Evolutionary conservation across 2,113 vertebrate species (phyloP).

Genomic region (Cyprinodon tularosa): DNA sequence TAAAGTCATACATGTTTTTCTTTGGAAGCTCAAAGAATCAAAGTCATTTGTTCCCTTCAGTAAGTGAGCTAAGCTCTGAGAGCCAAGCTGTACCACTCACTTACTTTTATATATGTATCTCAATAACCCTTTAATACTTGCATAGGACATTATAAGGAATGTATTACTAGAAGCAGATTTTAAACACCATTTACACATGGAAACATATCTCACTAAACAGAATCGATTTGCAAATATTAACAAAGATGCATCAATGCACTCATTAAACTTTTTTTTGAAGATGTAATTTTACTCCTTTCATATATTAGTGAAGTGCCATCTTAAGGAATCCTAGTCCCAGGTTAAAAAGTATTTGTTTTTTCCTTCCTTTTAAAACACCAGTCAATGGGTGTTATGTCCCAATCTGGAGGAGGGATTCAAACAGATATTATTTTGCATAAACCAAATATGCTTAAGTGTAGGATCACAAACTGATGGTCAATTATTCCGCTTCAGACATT

Average conservation of each 20-base stretch:
- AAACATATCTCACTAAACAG: constrained; percentile 14
- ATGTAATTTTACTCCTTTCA: background rate
- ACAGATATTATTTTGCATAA: too few relatives aligned
- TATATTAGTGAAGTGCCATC: background rate
- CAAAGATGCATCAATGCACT: background rate
- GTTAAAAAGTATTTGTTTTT: background rate
- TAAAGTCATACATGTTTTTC: constrained; percentile 71
- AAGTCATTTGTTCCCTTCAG: constrained; percentile 4
- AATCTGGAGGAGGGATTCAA: background rate
- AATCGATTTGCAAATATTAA: background rate
- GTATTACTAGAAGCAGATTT: constrained; percentile 53
- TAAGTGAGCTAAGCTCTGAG: constrained; percentile 46
- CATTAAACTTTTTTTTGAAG: background rate
- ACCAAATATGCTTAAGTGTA: too few relatives aligned
- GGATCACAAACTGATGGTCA: too few relatives aligned
- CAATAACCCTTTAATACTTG: constrained; percentile 72
- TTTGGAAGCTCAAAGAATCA: constrained; percentile 57
- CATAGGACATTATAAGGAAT: constrained; percentile 61
- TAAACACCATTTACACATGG: constrained; percentile 38
- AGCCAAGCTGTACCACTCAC: constrained; percentile 55
- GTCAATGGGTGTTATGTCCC: background rate
- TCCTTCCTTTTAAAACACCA: background rate
- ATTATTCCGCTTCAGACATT: too few relatives aligned
- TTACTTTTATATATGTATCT: constrained; percentile 52
- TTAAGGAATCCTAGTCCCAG: background rate